Evolutionary conservation across 2,113 vertebrate species (phyloP).

Genomic region (Cacatua alba): DNA sequence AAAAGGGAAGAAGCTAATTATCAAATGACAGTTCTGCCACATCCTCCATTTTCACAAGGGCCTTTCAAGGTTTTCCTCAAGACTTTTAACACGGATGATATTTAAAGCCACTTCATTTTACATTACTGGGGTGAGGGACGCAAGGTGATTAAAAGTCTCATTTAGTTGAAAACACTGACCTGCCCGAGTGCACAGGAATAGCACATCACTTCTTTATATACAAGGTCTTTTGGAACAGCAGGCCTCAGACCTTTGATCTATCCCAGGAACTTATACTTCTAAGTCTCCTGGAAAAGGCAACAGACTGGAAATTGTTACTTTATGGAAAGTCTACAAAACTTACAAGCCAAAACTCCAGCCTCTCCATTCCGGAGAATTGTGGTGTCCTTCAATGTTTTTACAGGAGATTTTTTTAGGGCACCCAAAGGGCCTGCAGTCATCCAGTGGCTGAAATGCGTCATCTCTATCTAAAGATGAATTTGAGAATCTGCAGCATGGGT

Average conservation of each 20-base stretch:
- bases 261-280: neutral
- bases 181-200: neutral
- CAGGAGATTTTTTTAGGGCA: neutral
- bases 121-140: neutral
- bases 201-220: neutral
- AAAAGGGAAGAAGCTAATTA: neutral
- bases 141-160: neutral
- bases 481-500: neutral
- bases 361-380: neutral
- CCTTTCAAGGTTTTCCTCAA: neutral
- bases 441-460: neutral
- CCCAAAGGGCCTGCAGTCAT: neutral
- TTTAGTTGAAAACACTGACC: neutral
- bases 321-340: neutral
- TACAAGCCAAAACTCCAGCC: neutral
- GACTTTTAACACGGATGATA: neutral
- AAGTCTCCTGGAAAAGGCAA: neutral
- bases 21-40: neutral
- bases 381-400: neutral
- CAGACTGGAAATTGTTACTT: neutral
- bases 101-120: neutral
- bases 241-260: neutral
- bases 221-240: neutral
- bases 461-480: neutral
- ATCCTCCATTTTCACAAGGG: neutral